Evolutionary conservation across 1,140 invertebrate genomes (phyloP), one percentile per base, ranked within the genome.

Genomic region (Drosophila burlai): DNA sequence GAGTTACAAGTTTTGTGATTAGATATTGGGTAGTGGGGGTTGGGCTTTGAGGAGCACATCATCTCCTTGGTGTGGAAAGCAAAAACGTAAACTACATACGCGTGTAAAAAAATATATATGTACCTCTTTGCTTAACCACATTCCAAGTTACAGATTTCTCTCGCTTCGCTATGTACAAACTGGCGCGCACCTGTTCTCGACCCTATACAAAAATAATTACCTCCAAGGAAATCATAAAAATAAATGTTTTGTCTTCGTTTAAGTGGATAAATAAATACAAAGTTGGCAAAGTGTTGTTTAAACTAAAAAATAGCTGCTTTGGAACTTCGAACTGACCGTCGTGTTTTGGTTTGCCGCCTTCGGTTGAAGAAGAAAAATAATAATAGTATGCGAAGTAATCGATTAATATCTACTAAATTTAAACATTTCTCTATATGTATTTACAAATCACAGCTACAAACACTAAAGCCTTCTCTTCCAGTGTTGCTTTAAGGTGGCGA

Each of bases 371-470:
- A 81, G 80, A 86, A 83, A 86, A 86, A 76, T 67, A 76, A 80
- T 59, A 81, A 72, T 66, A 74, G 78, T 79, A 80, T 52, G 74
- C 83, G 69, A 80, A 79, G 77, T 80, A 64, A 81, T 69, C 29
- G 49, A 69, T 62, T 78, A 81, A 73, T 89, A 89, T 67, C 79
- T 90, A 90, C 75, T 90, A 90, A 90, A 82, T 85, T 82, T 89
- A 85, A 90, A 89, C 82, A 82, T 90, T 81, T 82, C 62, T 82
- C 78, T 89, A 85, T 74, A 85, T 76, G 49, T 90, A 91, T 90
- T 67, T 91, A 90, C 85, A 90, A 90, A 90, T 90, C 86, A 90
- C 86, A 90, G 85, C 85, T 90, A 90, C 86, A 82, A 85, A 91
- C 86, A 86, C 85, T 77, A 85, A 81, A 80, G 59, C 63, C 59